These are phyloP conservation scores for Tetranychus urticae DNA, from an alignment of 1,140 invertebrate genomes.

Conservation along the genomic window DNA sequence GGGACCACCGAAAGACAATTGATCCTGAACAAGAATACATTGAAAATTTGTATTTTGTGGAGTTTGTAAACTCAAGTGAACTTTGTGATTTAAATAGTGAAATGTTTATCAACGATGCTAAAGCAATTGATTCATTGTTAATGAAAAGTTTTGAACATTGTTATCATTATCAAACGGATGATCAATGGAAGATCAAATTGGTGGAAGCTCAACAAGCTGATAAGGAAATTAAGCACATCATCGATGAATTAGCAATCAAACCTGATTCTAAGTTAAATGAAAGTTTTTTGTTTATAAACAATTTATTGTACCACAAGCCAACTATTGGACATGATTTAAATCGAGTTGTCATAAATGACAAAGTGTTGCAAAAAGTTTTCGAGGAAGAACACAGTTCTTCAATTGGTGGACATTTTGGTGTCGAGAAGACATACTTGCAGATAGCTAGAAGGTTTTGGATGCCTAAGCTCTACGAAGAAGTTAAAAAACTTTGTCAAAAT, in stretches of 20 bases:
- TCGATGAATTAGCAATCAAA: too few species aligned
- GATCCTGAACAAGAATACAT: too few species aligned
- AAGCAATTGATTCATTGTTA: neutral
- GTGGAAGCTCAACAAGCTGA: neutral
- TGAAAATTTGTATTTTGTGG: neutral
- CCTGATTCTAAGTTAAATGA: too few species aligned
- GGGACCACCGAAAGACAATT: neutral
- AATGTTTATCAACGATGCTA: neutral
- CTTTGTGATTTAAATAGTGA: neutral
- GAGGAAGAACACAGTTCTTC: neutral
- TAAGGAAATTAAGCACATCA: neutral
- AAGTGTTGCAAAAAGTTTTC: neutral
- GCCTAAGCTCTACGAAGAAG: neutral
- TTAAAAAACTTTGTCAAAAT: neutral
- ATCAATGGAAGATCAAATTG: neutral
- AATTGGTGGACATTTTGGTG: neutral
- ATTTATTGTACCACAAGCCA: neutral
- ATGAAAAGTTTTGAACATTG: neutral
- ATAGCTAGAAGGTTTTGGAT: neutral
- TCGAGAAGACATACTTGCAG: neutral
- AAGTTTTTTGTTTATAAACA: neutral
- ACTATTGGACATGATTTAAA: neutral
- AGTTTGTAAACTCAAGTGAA: neutral
- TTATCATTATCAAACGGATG: neutral
- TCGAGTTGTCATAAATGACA: neutral